Base-by-base conservation (phyloP, 2,113 vertebrate genomes). In the Climacteris rufus region DNA sequence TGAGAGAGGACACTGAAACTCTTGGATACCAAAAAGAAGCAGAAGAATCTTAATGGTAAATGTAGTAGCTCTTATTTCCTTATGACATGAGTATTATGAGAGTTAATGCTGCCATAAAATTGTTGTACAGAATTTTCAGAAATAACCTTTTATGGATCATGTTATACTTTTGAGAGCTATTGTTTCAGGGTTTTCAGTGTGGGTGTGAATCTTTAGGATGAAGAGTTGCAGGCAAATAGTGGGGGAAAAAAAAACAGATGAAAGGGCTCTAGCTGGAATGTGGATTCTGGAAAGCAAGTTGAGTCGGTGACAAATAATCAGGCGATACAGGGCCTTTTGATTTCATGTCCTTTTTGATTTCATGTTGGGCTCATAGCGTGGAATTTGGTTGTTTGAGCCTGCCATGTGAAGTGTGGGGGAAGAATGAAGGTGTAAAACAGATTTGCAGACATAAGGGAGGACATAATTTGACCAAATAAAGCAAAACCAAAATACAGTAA, bases 391-490 rank as follows among this genome's bases (percentile, higher is more conserved):
- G 35, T 57, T 83, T 70, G 54, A 93, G 72, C 44, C 68, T 64
- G 7, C 80, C 54, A 74, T 33, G 20, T 35, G 35, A 89, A 86
- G 35, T 37, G 45, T 42, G 21, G 39, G 59, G 60, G 28, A 74
- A 80, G 39, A 74, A 74, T 27, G 72, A 84, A 95, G 35, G 23
- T 70, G 20, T 90, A 83, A 90, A 91, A 60, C 50, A 65, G 66
- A 86, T 92, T 85, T 86, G 39, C 75, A 90, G 86, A 65, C 71
- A 74, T 84, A 87, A 91, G 72, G 64, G 72, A 93, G 83, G 72
- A 23, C 52, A 63, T 93, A 92, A 93, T 89, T 89, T 93, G 76
- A 77, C 76, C 63, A 83, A 76, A 83, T 83, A 79, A 92, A 95
- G 68, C 72, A 90, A 90, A 90, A 30, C 59, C 80, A 70, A 81